Evolutionary conservation across 2,113 vertebrate genomes (phyloP).

Genomic region (Asarcornis scutulata): DNA sequence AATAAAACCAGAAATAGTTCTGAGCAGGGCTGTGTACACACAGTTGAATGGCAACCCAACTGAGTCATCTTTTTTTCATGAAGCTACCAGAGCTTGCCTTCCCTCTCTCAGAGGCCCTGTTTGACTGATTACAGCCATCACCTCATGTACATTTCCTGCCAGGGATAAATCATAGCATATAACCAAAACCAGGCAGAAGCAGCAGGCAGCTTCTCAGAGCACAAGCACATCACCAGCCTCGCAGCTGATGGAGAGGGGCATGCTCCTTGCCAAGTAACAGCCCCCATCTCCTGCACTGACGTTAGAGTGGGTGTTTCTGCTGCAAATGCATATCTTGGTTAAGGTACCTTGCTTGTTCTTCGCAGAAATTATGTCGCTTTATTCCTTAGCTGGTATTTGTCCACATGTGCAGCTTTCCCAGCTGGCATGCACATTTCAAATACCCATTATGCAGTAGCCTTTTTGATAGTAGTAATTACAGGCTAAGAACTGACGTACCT

Average conservation of each 20-base stretch:
- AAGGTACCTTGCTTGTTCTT: background rate
- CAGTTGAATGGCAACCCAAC: background rate
- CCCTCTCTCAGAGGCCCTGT: background rate
- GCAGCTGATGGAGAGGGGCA: background rate
- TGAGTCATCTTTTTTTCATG: background rate
- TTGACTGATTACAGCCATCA: background rate
- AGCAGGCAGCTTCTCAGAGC: background rate
- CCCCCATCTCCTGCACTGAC: too few relatives aligned
- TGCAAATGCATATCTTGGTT: background rate
- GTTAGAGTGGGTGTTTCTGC: background rate
- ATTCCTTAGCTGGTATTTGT: background rate
- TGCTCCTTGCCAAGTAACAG: background rate
- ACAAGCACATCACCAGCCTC: background rate
- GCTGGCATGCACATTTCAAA: background rate
- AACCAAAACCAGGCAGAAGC: background rate
- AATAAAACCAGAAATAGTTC: slow-evolving; percentile 46
- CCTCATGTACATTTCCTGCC: background rate
- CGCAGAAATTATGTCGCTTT: background rate
- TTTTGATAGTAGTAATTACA: background rate
- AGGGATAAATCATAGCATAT: background rate
- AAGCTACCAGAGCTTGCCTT: background rate
- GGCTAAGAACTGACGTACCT: background rate
- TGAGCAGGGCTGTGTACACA: background rate
- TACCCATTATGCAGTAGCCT: background rate
- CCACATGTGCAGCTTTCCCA: background rate